Evolutionary conservation across 2,797 vertebrate genomes (phyloP).

Genomic region (Gila robusta): DNA sequence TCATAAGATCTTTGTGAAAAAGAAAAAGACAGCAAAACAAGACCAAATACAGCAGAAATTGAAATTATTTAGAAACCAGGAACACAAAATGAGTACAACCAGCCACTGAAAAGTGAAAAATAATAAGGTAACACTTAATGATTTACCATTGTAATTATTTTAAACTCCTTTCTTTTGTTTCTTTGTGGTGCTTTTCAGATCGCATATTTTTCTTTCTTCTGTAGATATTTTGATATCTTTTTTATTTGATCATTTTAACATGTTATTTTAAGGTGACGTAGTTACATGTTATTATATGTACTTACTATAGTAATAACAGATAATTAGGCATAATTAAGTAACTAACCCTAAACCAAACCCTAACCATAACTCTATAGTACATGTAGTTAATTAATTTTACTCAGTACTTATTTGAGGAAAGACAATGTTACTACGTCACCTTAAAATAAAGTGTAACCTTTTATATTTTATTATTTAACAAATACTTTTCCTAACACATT

Average conservation of each 20-base stretch:
- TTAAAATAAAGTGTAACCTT: too few relatives aligned
- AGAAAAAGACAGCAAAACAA: background rate
- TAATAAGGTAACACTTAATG: too few relatives aligned
- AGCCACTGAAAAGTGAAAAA: background rate
- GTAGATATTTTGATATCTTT: background rate
- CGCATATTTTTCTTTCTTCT: background rate
- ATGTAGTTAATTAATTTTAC: too few relatives aligned
- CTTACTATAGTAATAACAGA: too few relatives aligned
- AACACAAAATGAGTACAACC: background rate
- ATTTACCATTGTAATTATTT: background rate
- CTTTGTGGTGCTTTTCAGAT: background rate
- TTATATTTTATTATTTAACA: background rate
- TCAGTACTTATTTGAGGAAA: too few relatives aligned
- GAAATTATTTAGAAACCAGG: background rate
- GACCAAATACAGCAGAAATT: background rate
- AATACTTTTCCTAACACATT: too few relatives aligned
- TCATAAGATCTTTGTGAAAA: conserved; percentile 7
- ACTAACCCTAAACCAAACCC: too few relatives aligned
- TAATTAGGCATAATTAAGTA: too few relatives aligned
- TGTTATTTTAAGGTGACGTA: too few relatives aligned
- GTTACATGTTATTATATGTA: too few relatives aligned
- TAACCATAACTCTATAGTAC: too few relatives aligned
- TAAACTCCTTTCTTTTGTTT: background rate
- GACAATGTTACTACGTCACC: too few relatives aligned
- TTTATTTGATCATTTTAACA: background rate